Evolutionary conservation across 1,140 invertebrate genomes (phyloP), one percentile per base, ranked within the genome.

Genomic region (Micrasema minimum): DNA sequence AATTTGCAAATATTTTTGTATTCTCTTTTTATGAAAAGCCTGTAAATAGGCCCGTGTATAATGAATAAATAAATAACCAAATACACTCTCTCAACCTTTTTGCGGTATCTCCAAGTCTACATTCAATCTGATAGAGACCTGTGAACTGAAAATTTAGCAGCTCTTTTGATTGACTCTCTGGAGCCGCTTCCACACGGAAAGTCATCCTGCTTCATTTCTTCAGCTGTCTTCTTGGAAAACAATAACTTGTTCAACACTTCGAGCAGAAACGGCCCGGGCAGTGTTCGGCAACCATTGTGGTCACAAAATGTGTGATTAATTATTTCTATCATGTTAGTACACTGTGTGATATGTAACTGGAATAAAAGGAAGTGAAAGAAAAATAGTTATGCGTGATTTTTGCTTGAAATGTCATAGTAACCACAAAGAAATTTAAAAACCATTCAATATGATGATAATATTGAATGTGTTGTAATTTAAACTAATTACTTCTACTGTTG

Each of bases 121-220:
- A 80, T 96, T n/a, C n/a, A n/a, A n/a, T 94, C 82, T 97, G 95
- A 84, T 96, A 98, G 2, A 96, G 97, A 35, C 95, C 92, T 41
- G 95, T 97, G 80, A 98, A 97, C 81, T 97, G 94, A 85, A 97
- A n/a, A 98, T 85, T 98, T 98, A 50, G 96, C 94, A 62, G 97
- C 97, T 76, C 94, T 88, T 83, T 99, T 98, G 80, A n/a, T 96
- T 96, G 41, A 98, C 96, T 75, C 96, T 87, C 84, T 99, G 96
- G 72, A 99, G 85, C 78, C 96, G 86, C 83, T 98, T 98, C 97
- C 97, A 98, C 55, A 99, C 96, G 77, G 94, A n/a, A 95, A 79
- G 93, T 93, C 95, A 96, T 96, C 48, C 61, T 74, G 23, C 31
- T 61, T 35, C 16, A 22, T 22, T 20, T 31, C n/a, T 46, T 46